Base-by-base conservation (phyloP, 2,888 invertebrate species). In the Dryobota labecula region DNA sequence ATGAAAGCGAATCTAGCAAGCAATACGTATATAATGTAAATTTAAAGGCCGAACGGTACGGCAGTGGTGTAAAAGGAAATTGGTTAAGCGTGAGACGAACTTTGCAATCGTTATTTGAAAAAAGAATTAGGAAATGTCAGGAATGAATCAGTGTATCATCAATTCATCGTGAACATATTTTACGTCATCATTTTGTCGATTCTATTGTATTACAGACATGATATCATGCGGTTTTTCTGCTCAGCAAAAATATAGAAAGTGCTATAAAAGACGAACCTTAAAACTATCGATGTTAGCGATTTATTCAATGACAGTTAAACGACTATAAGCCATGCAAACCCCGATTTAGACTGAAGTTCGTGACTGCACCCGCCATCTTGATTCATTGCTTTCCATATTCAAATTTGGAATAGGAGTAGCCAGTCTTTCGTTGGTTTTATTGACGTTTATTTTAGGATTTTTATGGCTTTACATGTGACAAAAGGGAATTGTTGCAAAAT, bases 1-100 rank as follows among this genome's bases (percentile, higher is more conserved):
- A 84, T 78, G 81, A 86, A 85, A 86, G 84, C 79, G 43, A 83
- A 63, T 71, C 65, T 76, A 74, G 73, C 58, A 61, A n/a, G n/a
- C n/a, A n/a, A n/a, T n/a, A n/a, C n/a, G n/a, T n/a, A 68, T 45
- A 47, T 76, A 67, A 78, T 83, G 74, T 73, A 60, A 72, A 41
- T 76, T 62, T 76, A 65, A 78, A 85, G 85, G 85, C 76, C 85
- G 36, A 60, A 56, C n/a, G 18, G 13, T 49, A 66, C n/a, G 24
- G 58, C 38, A 70, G 62, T 70, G 36, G 54, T 77, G 57, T 68
- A 65, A 62, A 75, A 71, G 72, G 72, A 84, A 79, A 84, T 82
- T 83, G 47, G 41, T 71, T 65, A 58, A 79, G n/a, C 33, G 54
- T 49, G 24, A 60, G 54, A 84, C 24, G 38, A 49, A 56, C 51